Conservation (phyloP, 2,888 invertebrate genomes). For the Drosophila nigricruria region DNA sequence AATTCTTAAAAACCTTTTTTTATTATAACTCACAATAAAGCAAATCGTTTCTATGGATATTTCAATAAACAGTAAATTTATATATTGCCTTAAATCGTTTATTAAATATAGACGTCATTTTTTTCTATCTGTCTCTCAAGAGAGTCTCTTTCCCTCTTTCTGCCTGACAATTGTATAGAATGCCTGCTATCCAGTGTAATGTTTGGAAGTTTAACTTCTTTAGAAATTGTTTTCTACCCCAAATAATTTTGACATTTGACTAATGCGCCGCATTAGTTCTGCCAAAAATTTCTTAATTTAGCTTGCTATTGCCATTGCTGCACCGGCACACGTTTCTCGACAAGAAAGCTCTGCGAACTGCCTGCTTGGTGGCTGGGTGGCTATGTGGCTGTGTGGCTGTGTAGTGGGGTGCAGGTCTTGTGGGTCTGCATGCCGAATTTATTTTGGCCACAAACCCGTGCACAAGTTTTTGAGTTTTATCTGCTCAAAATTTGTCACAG, state of each 20-base stretch:
- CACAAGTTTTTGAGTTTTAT: constrained; percentile 72
- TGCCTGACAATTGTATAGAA: background rate
- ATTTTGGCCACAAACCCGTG: constrained; percentile 58
- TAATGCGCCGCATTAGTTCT: constrained; percentile 75
- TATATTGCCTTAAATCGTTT: background rate
- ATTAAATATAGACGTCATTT: background rate
- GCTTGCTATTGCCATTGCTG: constrained; percentile 47
- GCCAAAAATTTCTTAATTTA: constrained; percentile 72
- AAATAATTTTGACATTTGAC: constrained; percentile 74
- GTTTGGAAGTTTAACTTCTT: constrained; percentile 33
- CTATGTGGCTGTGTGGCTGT: too few relatives aligned
- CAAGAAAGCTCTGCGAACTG: constrained; percentile 4
- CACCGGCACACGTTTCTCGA: constrained; percentile 32
- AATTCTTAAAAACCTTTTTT: background rate
- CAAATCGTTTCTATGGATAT: too few relatives aligned
- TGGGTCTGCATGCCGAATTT: constrained; percentile 58
- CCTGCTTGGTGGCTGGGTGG: background rate
- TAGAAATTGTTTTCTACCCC: constrained; percentile 51
- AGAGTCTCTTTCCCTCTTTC: background rate
- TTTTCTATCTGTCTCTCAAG: background rate
- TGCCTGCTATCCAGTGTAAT: constrained; percentile 31
- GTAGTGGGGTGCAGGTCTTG: background rate
- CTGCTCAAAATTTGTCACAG: constrained; percentile 77
- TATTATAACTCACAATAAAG: too few relatives aligned
- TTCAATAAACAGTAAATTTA: too few relatives aligned